Evolutionary conservation across 2,797 vertebrate species (phyloP), one percentile per base, ranked within the genome.

Genomic region (Gorsachius magnificus): DNA sequence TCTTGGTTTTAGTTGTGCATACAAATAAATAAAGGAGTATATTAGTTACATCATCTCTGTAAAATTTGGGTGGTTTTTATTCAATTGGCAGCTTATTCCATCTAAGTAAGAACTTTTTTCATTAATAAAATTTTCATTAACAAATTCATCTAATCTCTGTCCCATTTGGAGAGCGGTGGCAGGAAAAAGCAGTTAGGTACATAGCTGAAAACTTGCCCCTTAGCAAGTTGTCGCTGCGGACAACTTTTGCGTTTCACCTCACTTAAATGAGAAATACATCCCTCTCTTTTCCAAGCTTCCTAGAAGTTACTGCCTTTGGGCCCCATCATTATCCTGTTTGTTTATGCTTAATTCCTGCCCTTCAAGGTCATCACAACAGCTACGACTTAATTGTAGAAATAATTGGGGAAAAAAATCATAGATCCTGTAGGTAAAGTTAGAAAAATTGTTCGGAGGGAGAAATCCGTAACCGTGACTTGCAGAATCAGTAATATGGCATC

Each of bases 11-110:
- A 70, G 17, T 51, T 93, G 35, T 87, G 26, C 84, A 64, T 91
- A 64, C 11, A 79, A 92, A 81, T 72, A 87, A 95, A 96, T 95
- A 96, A 96, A 95, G 41, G 41, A 74, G 5, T 66, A 17, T 64
- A 41, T 68, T 92, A 60, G 31, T 86, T 83, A 11, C 26, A 63
- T 69, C n/a, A 54, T 69, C 41, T 35, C 29, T 78, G 36, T 84
- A 90, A 83, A 77, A 85, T 72, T 15, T 33, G 81, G n/a, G 75
- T 86, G 69, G 0, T 35, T 87, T 93, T 95, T 94, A 56, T 85
- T 89, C 46, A 63, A 21, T 26, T 90, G 80, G 38, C 18, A 68
- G 18, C 50, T 48, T 41, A 29, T 53, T 87, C 29, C 21, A 22
- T 77, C 61, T 68, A 66, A 53, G 31, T 57, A 86, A 72, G 45